phyloP scores from a whole-genome alignment of 2,797 vertebrate species.

The Coccyzus lansbergi region DNA sequence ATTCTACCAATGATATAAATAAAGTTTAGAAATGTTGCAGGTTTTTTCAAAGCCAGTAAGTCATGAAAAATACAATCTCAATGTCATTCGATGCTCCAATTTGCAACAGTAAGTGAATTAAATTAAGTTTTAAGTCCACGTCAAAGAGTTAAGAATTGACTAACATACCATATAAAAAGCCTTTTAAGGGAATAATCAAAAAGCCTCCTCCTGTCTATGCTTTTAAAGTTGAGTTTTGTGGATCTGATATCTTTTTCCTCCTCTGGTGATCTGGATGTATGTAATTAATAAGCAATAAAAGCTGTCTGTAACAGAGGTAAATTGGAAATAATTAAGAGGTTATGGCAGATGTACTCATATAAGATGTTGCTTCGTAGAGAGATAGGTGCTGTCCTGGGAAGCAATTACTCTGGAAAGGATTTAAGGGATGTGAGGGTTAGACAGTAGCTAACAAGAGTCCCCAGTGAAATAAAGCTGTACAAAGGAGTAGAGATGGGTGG shows the following conservation, averaged over 20 bases:
- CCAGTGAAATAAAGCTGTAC: background rate
- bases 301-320: background rate
- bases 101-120: background rate
- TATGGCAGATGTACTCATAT: background rate
- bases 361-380: background rate
- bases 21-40: background rate
- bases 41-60: background rate
- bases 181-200: background rate
- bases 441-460: background rate
- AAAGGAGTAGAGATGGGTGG: background rate
- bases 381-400: background rate
- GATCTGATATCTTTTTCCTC: background rate
- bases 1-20: background rate
- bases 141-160: background rate
- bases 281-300: background rate
- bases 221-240: background rate
- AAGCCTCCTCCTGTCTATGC: background rate
- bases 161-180: background rate
- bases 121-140: background rate
- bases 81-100: background rate
- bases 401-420: conserved; percentile 6
- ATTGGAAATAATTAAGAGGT: conserved; percentile 6
- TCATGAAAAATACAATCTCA: background rate
- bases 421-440: background rate
- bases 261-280: background rate